These are phyloP conservation scores for Dinomys branickii DNA, from an alignment of 2,113 vertebrate species.

Conservation along the genomic window DNA sequence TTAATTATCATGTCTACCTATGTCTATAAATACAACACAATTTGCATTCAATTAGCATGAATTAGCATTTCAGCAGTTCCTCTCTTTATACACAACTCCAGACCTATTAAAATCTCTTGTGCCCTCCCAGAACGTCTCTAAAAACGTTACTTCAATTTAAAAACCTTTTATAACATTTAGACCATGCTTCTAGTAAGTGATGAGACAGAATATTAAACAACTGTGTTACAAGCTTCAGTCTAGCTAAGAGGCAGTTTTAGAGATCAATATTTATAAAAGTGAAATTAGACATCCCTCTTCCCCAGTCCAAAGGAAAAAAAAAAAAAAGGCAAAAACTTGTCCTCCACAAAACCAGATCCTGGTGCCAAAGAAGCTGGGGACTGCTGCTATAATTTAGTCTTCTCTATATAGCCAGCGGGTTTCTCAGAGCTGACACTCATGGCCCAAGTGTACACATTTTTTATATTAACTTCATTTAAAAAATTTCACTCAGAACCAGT, in stretches of 20 bases:
- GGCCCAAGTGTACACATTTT: background rate
- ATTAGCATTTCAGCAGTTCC: conserved; percentile 52
- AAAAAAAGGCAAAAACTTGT: background rate
- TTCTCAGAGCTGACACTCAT: conserved; percentile 38
- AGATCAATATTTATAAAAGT: conserved; percentile 35
- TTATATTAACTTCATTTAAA: background rate
- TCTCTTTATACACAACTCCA: conserved; percentile 53
- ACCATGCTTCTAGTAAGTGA: conserved; percentile 36
- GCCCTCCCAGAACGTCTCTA: background rate
- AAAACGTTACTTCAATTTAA: conserved; percentile 45
- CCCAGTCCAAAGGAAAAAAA: background rate
- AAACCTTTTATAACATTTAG: conserved; percentile 51
- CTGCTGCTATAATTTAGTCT: background rate
- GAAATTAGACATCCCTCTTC: background rate
- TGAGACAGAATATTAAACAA: background rate
- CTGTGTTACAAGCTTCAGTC: conserved; percentile 25
- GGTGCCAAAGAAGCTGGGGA: background rate
- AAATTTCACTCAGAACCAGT: conserved; percentile 30
- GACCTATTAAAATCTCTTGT: conserved; percentile 53
- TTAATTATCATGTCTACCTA: conserved; percentile 36
- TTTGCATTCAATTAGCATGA: conserved; percentile 41
- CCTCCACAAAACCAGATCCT: background rate
- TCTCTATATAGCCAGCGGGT: background rate
- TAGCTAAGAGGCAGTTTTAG: conserved; percentile 8
- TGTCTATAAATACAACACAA: conserved; percentile 56